phyloP scores from a whole-genome alignment of 1,140 invertebrate genomes.

The Brachionus plicatilis region DNA sequence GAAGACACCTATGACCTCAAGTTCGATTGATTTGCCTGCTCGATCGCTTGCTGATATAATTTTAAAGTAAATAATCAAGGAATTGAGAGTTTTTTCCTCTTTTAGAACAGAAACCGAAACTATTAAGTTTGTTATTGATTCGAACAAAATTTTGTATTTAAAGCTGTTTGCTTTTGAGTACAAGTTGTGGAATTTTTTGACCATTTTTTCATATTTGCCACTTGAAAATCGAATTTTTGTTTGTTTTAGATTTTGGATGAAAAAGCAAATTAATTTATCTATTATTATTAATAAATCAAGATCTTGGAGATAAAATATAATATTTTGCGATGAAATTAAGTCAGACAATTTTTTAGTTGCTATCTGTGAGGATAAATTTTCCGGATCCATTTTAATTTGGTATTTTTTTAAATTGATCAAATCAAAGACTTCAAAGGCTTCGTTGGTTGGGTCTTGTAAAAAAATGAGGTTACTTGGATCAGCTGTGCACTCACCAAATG shows the following conservation, averaged over 20 bases:
- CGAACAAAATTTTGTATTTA: background rate
- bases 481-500: background rate
- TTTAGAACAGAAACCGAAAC: background rate
- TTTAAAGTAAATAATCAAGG: background rate
- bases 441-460: background rate
- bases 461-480: background rate
- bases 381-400: background rate
- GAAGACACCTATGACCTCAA: background rate
- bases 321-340: background rate
- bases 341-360: background rate
- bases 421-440: background rate
- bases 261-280: background rate
- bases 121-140: background rate
- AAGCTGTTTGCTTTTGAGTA: background rate
- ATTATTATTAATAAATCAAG: background rate
- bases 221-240: background rate
- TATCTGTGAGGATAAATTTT: background rate
- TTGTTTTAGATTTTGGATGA: background rate
- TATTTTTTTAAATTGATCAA: background rate
- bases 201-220: background rate
- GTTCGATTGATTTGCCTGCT: background rate
- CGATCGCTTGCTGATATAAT: background rate
- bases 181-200: conserved; percentile 1
- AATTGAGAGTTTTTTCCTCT: background rate
- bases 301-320: background rate